Evolutionary conservation across 2,797 vertebrate genomes (phyloP), one percentile per base, ranked within the genome.

Genomic region (Tokudaia tokunoshimensis): DNA sequence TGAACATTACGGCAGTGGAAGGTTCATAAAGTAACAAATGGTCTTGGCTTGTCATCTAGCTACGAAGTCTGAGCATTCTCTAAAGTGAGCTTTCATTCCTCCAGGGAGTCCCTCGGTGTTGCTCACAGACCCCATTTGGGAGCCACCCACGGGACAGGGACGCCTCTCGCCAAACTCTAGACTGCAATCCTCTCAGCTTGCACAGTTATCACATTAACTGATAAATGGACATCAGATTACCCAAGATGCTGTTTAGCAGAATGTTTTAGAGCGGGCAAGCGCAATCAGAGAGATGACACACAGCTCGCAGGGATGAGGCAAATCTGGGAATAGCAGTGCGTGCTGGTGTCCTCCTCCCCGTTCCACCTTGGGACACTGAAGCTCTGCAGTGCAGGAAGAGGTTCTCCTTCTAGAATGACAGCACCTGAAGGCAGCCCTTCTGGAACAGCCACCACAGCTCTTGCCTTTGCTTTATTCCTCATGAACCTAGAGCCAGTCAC

Each of bases 51-150:
- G 67, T 7, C 67, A 78, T 9, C 8, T 52, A 50, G 55, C 72
- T 82, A 4, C 26, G 41, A 90, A 91, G 37, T 65, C 12, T 37
- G 86, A 80, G 50, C 22, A 70, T 59, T 83, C 44, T 86, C 82
- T 57, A 59, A 70, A 91, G 91, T 74, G 59, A 79, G 70, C 57
- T 70, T 76, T 86, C 63, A 78, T 82, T 95, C 34, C 92, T 96
- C 79, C 37, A 86, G 50, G 26, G 67, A 94, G 37, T 55, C 79
- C 47, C 82, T 80, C 65, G 55, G 0, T 44, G 37, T 65, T 74
- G 7, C 26, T 86, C 79, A 88, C 1, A 76, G 55, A 76, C 55
- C 84, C 41, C 13, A 85, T 26, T 57, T 29, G 90, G 57, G 74
- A 95, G 89, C 50, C 52, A 84, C 57, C 19, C 88, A 24, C 55